Evolutionary conservation across 2,888 invertebrate species (phyloP), one percentile per base, ranked within the genome.

Genomic region (Sphaerophoria taeniata): DNA sequence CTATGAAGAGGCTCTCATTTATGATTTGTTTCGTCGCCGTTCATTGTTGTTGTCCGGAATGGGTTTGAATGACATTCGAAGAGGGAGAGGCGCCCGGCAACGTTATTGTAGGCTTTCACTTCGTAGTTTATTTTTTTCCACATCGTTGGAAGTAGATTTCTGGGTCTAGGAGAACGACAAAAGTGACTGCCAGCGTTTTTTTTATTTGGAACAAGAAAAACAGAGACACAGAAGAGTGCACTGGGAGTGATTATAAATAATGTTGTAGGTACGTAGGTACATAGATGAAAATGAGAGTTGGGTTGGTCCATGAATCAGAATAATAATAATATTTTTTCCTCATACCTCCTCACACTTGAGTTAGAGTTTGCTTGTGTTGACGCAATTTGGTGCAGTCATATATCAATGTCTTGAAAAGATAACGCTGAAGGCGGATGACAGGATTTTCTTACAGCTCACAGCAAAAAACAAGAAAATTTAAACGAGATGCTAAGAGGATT

Each of bases 61-160:
- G 47, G 34, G 58, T 43, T 43, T 6, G 7, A 16, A 16, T 16
- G 16, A 12, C 49, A 24, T 24, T 24, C 24, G 24, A 24, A 24
- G 24, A 24, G 49, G 16, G 7, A 7, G 7, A 6, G 49, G 2
- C 49, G 49, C 3, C 39, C 60, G 16, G 12, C 16, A 24, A 58
- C 49, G 51, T 56, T 58, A 58, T 53, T 72, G 45, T 67, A 39
- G 76, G 71, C 69, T 72, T 79, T 85, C 63, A 70, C 76, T 39
- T 43, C 3, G 24, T 24, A 24, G 24, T 24, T 24, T 3, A 7
- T 43, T 67, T 80, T 55, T 60, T 85, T 80, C 72, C 72, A 72
- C 72, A 61, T 85, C 76, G 80, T 70, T 85, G 76, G 58, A 85
- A 85, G 77, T 81, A 73, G 85, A 85, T 85, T 85, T 85, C 81